Percentiles rank a stretch among this genome's conserved stretches.
phyloP scores from a whole-genome alignment of 2,888 invertebrate species.

The Oscheius sp. region DNA sequence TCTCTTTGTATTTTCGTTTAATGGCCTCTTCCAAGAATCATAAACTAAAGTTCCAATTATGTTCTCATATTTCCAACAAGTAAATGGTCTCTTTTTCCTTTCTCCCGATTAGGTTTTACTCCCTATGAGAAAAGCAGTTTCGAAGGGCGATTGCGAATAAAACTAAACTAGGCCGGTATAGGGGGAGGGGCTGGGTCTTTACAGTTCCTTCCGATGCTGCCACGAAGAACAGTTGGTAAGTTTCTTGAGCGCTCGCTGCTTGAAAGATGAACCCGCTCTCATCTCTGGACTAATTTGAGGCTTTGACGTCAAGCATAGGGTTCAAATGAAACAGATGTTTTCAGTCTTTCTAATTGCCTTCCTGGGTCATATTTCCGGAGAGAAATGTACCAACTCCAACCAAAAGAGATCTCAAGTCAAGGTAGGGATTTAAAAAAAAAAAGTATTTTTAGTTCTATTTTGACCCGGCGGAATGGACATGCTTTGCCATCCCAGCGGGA shows the following conservation, averaged over 20 bases:
- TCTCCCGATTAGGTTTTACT: neutral
- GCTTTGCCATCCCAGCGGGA: constrained; percentile 27
- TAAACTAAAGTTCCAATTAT: neutral
- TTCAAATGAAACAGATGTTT: neutral
- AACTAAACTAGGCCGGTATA: constrained; percentile 19
- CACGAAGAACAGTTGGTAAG: constrained; percentile 16
- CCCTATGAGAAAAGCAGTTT: constrained; percentile 12
- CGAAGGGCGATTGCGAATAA: constrained; percentile 16
- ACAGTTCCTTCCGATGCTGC: constrained; percentile 19
- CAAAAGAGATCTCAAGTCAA: neutral
- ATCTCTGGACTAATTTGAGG: neutral
- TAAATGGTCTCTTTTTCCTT: neutral
- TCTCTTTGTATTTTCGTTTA: too few relatives aligned
- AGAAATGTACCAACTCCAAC: constrained; percentile 2
- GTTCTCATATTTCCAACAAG: neutral
- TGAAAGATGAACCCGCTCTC: too few relatives aligned
- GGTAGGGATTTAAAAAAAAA: neutral
- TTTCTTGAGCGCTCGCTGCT: too few relatives aligned
- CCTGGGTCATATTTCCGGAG: neutral
- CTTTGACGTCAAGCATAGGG: neutral
- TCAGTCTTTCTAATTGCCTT: neutral
- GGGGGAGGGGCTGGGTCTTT: constrained; percentile 6
- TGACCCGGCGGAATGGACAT: constrained; percentile 22
- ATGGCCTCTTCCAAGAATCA: too few relatives aligned
- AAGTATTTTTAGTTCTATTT: constrained; percentile 17